Evolutionary conservation across 2,888 invertebrate species (phyloP), one percentile per base, ranked within the genome.

Genomic region (Tetranychus piercei): DNA sequence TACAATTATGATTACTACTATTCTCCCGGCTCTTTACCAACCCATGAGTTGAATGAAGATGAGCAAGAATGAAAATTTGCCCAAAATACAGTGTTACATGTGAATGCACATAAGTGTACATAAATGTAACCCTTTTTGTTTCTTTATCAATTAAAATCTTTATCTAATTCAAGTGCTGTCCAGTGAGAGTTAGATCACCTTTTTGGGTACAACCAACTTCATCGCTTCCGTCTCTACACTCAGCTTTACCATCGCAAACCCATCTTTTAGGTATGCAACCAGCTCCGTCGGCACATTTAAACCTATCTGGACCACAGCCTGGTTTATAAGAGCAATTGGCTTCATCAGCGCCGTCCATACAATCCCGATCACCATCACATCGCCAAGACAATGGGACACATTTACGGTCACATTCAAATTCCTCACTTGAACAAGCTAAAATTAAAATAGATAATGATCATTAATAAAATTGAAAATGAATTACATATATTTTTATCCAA

Each of bases 341-440:
- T 70, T 76, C 76, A 45, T 76, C 76, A 69, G 64, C 72, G 7
- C 74, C 74, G 55, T 76, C 76, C 69, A 84, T 82, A 77, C 88
- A 88, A 80, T 88, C 88, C 1, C 82, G 81, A 18, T 85, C 85
- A 2, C 86, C 85, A 78, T 88, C 88, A 79, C 88, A 88, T 72
- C 86, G 82, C 81, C 81, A 81, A 6, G 78, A 77, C 43, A 78
- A 73, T 6, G 81, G 81, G n/a, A 82, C 79, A 75, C 82, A 82
- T 76, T 83, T 83, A 74, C 84, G 81, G 76, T 83, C 84, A 70
- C 77, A 77, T 66, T 77, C 74, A 76, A 85, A 85, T 77, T 85
- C 84, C 65, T 84, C 83, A 44, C 81, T 80, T 74, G 82, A 82
- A 77, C 85, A 85, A 15, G 75, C 77, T 77, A 64, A 45, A 70